These are phyloP conservation scores for Hemithea aestivaria DNA, from an alignment of 2,888 invertebrate species.

Conservation along the genomic window DNA sequence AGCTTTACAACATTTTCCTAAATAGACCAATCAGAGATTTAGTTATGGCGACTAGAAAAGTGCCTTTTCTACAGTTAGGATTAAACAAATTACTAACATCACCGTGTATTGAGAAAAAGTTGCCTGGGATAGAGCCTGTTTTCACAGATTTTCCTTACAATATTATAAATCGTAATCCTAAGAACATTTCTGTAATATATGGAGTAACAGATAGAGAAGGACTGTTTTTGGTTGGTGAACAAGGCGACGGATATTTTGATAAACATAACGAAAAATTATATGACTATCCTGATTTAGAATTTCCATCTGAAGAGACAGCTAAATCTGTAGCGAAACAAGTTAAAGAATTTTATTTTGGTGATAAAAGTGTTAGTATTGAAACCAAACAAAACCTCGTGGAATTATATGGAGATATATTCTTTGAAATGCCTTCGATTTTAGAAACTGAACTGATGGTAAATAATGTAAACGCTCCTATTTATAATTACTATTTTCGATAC, in stretches of 20 bases:
- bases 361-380: constrained; percentile 52
- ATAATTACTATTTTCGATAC: constrained; percentile 51
- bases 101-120: constrained; percentile 49
- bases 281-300: constrained; percentile 47
- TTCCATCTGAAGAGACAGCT: constrained; percentile 39
- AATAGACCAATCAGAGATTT: constrained; percentile 38
- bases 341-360: constrained; percentile 58
- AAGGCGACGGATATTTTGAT: constrained; percentile 34
- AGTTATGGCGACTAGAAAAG: constrained; percentile 3
- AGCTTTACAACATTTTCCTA: constrained; percentile 45
- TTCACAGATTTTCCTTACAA: constrained; percentile 51
- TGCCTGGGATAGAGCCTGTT: constrained; percentile 44
- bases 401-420: constrained; percentile 45
- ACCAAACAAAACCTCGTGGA: constrained; percentile 44
- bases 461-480: constrained; percentile 36
- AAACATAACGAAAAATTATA: constrained; percentile 37
- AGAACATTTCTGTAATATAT: constrained; percentile 32
- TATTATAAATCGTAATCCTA: constrained; percentile 35
- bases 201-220: constrained; percentile 51
- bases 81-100: constrained; percentile 36
- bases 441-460: constrained; percentile 39
- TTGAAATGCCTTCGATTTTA: constrained; percentile 43
- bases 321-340: constrained; percentile 34
- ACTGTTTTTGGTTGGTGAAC: constrained; percentile 36
- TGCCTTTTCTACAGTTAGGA: constrained; percentile 4